Conservation (phyloP, 2,888 invertebrate species). For the Buathra laborator region DNA sequence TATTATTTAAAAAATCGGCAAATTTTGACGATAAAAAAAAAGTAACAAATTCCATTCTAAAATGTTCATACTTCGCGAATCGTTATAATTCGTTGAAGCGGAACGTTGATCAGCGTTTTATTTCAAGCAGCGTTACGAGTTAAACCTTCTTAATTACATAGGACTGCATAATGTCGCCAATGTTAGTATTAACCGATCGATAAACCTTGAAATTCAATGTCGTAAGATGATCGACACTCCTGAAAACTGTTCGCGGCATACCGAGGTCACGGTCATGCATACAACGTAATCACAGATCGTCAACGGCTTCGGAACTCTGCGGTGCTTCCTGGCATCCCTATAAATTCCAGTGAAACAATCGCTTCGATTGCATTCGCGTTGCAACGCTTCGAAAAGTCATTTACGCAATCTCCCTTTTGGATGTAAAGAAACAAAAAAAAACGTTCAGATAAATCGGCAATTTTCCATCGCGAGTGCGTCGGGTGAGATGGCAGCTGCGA, state of each 20-base stretch:
- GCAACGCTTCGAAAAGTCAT: not conserved
- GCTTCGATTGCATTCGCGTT: conserved; percentile 33
- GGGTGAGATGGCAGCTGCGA: conserved; percentile 67
- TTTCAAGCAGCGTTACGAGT: not conserved
- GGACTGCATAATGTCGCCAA: not conserved
- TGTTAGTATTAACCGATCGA: conserved; percentile 46
- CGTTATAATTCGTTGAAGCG: too few species aligned
- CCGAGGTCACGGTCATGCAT: conserved; percentile 74
- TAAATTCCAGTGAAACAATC: conserved; percentile 69
- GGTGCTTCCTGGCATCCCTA: conserved; percentile 76
- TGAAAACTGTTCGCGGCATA: conserved; percentile 41
- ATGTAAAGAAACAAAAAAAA: conserved; percentile 23
- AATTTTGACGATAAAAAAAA: too few species aligned
- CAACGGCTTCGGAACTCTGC: conserved; percentile 74
- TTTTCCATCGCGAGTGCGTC: not conserved
- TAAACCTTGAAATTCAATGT: conserved; percentile 42
- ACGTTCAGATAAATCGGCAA: not conserved
- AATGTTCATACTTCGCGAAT: not conserved
- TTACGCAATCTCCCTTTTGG: not conserved
- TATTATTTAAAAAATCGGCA: too few species aligned
- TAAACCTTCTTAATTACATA: not conserved
- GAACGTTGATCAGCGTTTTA: not conserved
- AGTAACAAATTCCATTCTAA: too few species aligned
- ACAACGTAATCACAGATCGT: conserved; percentile 53
- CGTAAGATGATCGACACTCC: conserved; percentile 52